phyloP scores from a whole-genome alignment of 2,888 invertebrate species.

The Melanostoma scalare region DNA sequence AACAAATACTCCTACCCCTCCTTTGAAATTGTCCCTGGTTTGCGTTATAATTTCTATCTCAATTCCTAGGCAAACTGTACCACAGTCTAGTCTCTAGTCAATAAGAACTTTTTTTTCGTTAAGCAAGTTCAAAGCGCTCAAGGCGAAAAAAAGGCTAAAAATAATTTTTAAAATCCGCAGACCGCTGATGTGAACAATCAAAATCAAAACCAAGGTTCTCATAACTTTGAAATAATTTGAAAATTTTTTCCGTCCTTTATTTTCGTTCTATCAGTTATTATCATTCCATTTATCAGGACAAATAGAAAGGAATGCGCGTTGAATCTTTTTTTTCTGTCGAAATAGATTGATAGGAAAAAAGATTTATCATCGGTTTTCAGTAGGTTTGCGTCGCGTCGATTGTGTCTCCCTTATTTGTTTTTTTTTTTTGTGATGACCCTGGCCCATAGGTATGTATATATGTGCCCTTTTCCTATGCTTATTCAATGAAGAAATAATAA shows the following conservation, averaged over 20 bases:
- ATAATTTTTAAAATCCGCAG: too few relatives aligned
- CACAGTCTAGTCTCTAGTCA: too few relatives aligned
- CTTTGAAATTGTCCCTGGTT: too few relatives aligned
- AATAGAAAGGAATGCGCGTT: slow-evolving; percentile 3
- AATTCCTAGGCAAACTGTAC: too few relatives aligned
- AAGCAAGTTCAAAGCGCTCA: too few relatives aligned
- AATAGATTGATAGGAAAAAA: background rate
- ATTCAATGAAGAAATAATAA: background rate
- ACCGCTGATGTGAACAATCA: too few relatives aligned
- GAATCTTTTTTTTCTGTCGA: background rate
- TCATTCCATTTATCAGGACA: slow-evolving; percentile 18
- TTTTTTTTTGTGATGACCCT: background rate
- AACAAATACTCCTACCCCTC: too few relatives aligned
- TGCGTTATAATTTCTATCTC: too few relatives aligned
- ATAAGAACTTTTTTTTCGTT: too few relatives aligned
- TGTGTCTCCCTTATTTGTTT: background rate
- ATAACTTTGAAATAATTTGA: background rate
- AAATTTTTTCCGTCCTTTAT: background rate
- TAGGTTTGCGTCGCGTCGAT: background rate
- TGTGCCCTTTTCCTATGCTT: background rate
- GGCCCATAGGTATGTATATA: background rate
- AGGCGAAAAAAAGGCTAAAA: too few relatives aligned
- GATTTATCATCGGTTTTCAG: slow-evolving; percentile 22
- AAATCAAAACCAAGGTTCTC: too few relatives aligned
- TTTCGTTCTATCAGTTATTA: slow-evolving; percentile 2